Evolutionary conservation across 1,140 invertebrate genomes (phyloP), one percentile per base, ranked within the genome.

Genomic region (Bursaphelenchus mucronatus): DNA sequence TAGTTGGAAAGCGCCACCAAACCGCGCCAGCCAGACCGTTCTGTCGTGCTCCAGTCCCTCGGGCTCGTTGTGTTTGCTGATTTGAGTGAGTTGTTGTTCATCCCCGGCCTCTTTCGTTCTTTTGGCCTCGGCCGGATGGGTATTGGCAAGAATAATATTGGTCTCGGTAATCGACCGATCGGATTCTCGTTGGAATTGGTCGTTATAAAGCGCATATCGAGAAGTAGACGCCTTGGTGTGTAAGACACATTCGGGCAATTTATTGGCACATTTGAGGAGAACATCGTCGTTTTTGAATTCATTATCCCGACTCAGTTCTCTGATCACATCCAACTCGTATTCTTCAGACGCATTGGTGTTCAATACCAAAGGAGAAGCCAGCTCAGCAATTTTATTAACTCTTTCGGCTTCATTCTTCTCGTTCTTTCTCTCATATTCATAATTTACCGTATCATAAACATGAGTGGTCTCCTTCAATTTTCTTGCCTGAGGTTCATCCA

Each of bases 321-420:
- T 45, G 11, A 52, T 9, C n/a, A 61, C 49, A 50, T 52, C 15
- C 6, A 73, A 58, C 54, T 64, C 52, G 43, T 63, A 49, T 17
- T 75, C 63, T 61, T 79, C 79, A 13, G 74, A 46, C 9, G 76
- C 79, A 43, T 71, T 66, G 11, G 76, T 77, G 11, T 67, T 66
- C 51, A 79, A 53, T 13, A 51, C 50, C 15, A 62, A 59, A 21
- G 55, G 47, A 47, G 73, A 69, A 43, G 71, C 79, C 13, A 51
- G 41, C 51, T 56, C 21, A 10, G 68, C 30, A 54, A 78, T 68
- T 46, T 41, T 70, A 47, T 44, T 45, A 30, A 30, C 54, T 9
- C 41, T 41, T 50, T 8, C 55, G 11, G 11, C 53, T 55, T n/a
- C 40, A 30, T 30, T 30, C 13, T 10, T 49, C 44, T 55, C 15